Base-by-base conservation (phyloP, 2,797 vertebrate species). In the Jordanella pulchra region DNA sequence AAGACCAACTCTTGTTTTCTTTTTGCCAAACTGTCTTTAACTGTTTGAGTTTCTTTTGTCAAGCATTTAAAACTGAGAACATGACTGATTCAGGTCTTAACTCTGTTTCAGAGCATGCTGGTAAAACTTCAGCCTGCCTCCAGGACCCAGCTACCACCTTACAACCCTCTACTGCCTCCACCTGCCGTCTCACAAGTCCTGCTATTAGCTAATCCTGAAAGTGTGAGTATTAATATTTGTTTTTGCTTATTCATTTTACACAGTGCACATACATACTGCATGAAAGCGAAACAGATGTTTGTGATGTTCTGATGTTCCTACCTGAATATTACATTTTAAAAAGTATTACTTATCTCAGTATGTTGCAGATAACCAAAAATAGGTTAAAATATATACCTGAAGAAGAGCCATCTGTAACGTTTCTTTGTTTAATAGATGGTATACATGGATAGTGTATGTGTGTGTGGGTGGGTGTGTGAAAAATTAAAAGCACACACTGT, bases 91-190 rank as follows among this genome's bases (percentile, higher is more conserved):
- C 4, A 51, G 3, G 28, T 1, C 53, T 25, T 51, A 17, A 9
- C 7, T 75, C 35, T 73, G 23, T 45, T 72, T 4, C 84, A 97
- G 96, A 92, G 74, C 1, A 96, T 97, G 96, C 87, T 80, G n/a
- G 91, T 97, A 75, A 97, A 95, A 71, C 85, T 97, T 30, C 96
- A 97, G 82, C 93, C 96, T 0, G 93, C 95, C 0, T 95, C 96
- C 0, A 86, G 93, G 42, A 94, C 93, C 0, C 82, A 89, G 74
- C 93, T 98, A 21, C 93, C 95, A 25, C 91, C 96, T 0, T 98
- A 96, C 92, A 96, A 87, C 84, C 97, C 96, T 18, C 76, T 97
- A 1, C 87, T 91, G 45, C 93, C 96, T 4, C 96, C 96, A 0
- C 25, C 95, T 0, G 91, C 96, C 83, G 87, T 97, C 69, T 96